Evolutionary conservation across 2,888 invertebrate genomes (phyloP).

Genomic region (Xylota sylvarum): DNA sequence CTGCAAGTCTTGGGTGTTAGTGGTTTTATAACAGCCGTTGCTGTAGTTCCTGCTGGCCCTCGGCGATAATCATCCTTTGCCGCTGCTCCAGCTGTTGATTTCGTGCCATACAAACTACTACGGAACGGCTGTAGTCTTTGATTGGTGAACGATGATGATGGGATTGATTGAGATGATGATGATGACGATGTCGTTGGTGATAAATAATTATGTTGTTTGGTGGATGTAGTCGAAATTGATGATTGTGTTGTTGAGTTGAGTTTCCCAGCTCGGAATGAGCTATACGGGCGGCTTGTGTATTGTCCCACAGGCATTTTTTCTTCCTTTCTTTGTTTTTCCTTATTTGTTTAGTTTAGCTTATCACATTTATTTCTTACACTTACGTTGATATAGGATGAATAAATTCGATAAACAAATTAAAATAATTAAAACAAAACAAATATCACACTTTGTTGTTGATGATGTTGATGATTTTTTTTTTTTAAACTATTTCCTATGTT

Average conservation of each 20-base stretch:
- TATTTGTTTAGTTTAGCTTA: constrained; percentile 47
- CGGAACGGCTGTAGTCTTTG: constrained; percentile 83
- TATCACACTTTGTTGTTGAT: constrained; percentile 59
- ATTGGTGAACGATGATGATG: constrained; percentile 77
- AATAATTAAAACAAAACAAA: constrained; percentile 55
- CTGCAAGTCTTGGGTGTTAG: constrained; percentile 83
- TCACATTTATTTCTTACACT: constrained; percentile 65
- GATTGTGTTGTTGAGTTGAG: constrained; percentile 71
- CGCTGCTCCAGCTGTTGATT: constrained; percentile 69
- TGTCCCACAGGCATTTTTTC: constrained; percentile 84
- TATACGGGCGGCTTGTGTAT: constrained; percentile 83
- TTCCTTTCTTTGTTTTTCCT: constrained; percentile 55
- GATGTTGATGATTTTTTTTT: constrained; percentile 53
- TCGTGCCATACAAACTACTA: constrained; percentile 83
- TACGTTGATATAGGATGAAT: constrained; percentile 26
- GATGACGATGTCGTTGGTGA: constrained; percentile 70
- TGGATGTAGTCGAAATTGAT: constrained; percentile 49
- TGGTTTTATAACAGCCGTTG: constrained; percentile 80
- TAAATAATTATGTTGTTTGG: constrained; percentile 72
- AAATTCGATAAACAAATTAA: constrained; percentile 76
- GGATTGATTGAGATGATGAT: constrained; percentile 75
- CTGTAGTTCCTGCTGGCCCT: constrained; percentile 24
- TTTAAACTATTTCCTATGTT: constrained; percentile 62
- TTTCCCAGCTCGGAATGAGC: constrained; percentile 83
- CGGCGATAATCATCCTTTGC: constrained; percentile 57